Evolutionary conservation across 2,113 vertebrate species (phyloP).

Genomic region (Anarhynchus alexandrinus): DNA sequence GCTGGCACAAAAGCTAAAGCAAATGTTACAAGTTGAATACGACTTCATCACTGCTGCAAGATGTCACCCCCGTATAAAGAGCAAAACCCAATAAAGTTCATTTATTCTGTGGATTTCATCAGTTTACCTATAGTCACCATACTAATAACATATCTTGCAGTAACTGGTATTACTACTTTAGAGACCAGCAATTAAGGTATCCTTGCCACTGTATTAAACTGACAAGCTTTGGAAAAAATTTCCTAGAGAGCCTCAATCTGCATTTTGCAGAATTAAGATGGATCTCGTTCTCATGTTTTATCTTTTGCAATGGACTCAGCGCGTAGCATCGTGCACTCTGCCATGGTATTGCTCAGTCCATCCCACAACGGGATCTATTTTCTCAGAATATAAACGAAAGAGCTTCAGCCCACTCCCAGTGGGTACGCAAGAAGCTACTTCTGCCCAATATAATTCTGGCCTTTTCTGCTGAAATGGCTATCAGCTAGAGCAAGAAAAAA

Average conservation of each 20-base stretch:
- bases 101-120: background rate
- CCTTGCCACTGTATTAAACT: background rate
- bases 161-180: background rate
- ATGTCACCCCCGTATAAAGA: background rate
- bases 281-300: background rate
- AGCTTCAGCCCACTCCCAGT: background rate
- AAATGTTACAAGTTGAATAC: background rate
- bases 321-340: background rate
- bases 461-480: background rate
- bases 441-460: rapidly evolving
- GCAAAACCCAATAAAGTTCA: background rate
- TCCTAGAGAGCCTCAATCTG: background rate
- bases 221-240: background rate
- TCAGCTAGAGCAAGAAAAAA: background rate
- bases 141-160: background rate
- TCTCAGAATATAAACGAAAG: background rate
- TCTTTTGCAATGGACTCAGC: background rate
- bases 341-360: background rate
- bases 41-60: background rate
- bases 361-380: background rate
- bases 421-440: background rate
- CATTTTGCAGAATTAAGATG: background rate
- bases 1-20: background rate
- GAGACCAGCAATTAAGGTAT: background rate
- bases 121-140: background rate